phyloP scores from a whole-genome alignment of 2,113 vertebrate species.

The Ellobius talpinus region DNA sequence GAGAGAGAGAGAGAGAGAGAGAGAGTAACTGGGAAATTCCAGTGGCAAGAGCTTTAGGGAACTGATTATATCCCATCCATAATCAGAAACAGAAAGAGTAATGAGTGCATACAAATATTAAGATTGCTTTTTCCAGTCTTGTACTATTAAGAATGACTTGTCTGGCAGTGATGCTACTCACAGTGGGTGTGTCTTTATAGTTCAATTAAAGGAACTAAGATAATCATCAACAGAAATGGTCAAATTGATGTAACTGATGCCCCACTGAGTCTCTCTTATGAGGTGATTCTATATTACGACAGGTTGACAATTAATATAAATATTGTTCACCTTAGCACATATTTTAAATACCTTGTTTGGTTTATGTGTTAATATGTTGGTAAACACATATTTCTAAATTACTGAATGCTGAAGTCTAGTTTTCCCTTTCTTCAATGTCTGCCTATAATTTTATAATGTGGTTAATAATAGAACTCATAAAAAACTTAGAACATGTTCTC shows the following conservation, averaged over 20 bases:
- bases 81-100: neutral
- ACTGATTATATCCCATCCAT: neutral
- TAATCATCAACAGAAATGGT: neutral
- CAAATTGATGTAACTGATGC: neutral
- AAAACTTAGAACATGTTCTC: neutral
- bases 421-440: neutral
- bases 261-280: neutral
- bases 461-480: neutral
- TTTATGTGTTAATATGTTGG: neutral
- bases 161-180: too few relatives aligned
- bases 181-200: too few relatives aligned
- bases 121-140: neutral
- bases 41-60: neutral
- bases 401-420: neutral
- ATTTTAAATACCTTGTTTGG: neutral
- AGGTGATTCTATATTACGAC: neutral
- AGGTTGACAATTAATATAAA: neutral
- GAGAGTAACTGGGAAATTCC: neutral
- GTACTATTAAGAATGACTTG: neutral
- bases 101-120: neutral
- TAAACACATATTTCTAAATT: constrained; percentile 1
- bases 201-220: neutral
- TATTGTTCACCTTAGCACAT: neutral
- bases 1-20: too few relatives aligned
- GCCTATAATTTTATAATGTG: neutral